A percentile compares a stretch with the other conserved stretches of the same genome.
Conservation (phyloP, 35 echinoderm and acorn worm genomes). For the Apostichopus californicus region DNA sequence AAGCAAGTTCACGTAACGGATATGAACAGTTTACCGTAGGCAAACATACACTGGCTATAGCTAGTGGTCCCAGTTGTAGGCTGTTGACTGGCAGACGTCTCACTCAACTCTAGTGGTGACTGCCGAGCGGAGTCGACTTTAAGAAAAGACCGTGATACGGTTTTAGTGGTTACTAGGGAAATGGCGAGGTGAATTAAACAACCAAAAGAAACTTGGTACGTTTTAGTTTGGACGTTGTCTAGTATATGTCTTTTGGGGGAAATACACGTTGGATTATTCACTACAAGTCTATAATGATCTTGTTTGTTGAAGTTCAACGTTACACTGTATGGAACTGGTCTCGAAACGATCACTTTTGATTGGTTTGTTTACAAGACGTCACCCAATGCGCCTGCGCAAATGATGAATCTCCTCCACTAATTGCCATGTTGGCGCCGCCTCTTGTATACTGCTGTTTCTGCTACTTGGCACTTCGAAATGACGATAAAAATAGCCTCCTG, state of each 20-base stretch:
- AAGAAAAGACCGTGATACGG: too few species aligned
- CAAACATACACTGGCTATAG: not conserved
- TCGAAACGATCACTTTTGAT: constrained; percentile 22
- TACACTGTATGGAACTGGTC: not conserved
- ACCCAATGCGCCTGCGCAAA: not conserved
- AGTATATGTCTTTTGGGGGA: not conserved
- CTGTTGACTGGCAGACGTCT: too few species aligned
- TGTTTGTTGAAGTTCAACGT: constrained; percentile 7
- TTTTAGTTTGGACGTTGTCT: too few species aligned
- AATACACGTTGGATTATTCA: not conserved
- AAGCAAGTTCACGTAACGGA: constrained; percentile 23
- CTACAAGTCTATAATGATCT: not conserved
- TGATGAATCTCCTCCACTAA: not conserved
- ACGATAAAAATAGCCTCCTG: constrained; percentile 55
- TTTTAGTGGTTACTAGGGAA: too few species aligned
- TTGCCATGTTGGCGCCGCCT: constrained; percentile 8
- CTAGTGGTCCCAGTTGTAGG: too few species aligned
- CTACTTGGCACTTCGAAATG: constrained; percentile 3
- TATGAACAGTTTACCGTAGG: not conserved
- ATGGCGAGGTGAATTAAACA: too few species aligned
- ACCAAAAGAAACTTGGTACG: too few species aligned
- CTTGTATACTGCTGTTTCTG: not conserved
- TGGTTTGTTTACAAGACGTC: constrained; percentile 19
- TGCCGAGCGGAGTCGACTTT: too few species aligned
- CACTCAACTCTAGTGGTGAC: too few species aligned